Conservation (phyloP, 2,113 vertebrate genomes). For the Prietella phreatophila region DNA sequence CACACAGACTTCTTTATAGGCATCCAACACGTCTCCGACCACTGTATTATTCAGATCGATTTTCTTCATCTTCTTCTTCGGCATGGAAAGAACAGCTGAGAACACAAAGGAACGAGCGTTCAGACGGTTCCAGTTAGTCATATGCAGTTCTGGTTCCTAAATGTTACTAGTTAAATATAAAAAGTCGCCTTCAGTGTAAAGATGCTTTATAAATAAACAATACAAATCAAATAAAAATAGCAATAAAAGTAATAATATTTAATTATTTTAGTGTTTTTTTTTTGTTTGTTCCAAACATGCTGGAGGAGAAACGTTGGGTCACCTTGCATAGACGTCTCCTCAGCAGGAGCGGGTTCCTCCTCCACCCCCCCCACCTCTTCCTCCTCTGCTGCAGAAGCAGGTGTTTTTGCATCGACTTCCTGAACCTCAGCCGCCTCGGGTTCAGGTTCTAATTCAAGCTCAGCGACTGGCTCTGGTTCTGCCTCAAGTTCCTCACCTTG, state of each 20-base stretch:
- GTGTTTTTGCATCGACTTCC: slow-evolving; percentile 54
- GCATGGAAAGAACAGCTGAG: slow-evolving; percentile 80
- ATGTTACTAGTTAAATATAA: too few species aligned
- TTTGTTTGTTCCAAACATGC: too few species aligned
- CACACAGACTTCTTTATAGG: slow-evolving; percentile 89
- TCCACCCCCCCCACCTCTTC: slow-evolving; percentile 56
- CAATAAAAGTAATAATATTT: too few species aligned
- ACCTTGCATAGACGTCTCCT: slow-evolving; percentile 82
- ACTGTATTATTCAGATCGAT: slow-evolving; percentile 94
- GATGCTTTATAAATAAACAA: too few species aligned
- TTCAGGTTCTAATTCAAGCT: slow-evolving; percentile 78
- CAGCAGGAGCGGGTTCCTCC: slow-evolving; percentile 60
- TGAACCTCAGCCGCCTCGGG: slow-evolving; percentile 66
- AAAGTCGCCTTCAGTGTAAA: too few species aligned
- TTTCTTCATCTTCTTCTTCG: slow-evolving; percentile 69
- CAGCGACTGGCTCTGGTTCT: slow-evolving; percentile 76
- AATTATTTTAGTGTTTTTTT: too few species aligned
- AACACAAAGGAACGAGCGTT: background rate
- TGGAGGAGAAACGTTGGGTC: background rate
- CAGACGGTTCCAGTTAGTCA: background rate
- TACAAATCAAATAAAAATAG: too few species aligned
- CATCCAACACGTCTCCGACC: slow-evolving; percentile 89
- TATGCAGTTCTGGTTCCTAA: too few species aligned
- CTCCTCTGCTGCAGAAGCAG: slow-evolving; percentile 35
- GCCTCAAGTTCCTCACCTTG: slow-evolving; percentile 66